Evolutionary conservation across 2,797 vertebrate genomes (phyloP), one percentile per base, ranked within the genome.

Genomic region (Uromys caudimaculatus): DNA sequence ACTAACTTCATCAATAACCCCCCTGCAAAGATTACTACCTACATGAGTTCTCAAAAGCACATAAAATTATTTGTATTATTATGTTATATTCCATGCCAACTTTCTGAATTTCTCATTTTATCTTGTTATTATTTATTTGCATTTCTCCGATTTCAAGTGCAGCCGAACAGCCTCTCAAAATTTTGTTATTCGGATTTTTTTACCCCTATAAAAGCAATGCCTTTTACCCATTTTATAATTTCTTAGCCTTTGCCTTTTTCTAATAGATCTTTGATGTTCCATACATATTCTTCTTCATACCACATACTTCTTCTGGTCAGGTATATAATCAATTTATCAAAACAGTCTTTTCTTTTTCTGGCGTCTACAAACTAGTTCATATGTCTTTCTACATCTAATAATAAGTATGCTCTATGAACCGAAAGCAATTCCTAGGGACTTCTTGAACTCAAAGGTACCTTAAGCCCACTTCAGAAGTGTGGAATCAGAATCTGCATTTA

Each of bases 401-500:
- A 17, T 52, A 60, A 82, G 44, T 76, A 52, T 58, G 27, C 47
- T 79, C 14, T 85, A 88, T 56, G 67, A 21, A 56, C 44, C 75
- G 90, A 52, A 14, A 92, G 21, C 27, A 82, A 44, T 23, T 84
- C 24, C 17, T 76, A 12, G 60, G 64, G 91, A 81, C 35, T 60
- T 75, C 17, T 79, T 93, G 24, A 82, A 81, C 89, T 83, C 82
- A 9, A 9, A 73, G 6, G 90, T 87, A 91, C 54, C n/a, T 90
- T 47, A 27, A 56, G 29, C 21, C 76, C 52, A 56, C 32, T 56
- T 3, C 67, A 44, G 16, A 92, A 10, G 10, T 92, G 11, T 56
- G 82, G 56, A 86, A 90, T 90, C 77, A 90, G 81, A 95, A 87
- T 62, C 64, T 75, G 47, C 54, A 79, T 95, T 91, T 81, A 76